A percentile compares a stretch with the other conserved stretches of the same genome.
phyloP scores from a whole-genome alignment of 23 tunicate genomes.

The Aplidium turbinatum region DNA sequence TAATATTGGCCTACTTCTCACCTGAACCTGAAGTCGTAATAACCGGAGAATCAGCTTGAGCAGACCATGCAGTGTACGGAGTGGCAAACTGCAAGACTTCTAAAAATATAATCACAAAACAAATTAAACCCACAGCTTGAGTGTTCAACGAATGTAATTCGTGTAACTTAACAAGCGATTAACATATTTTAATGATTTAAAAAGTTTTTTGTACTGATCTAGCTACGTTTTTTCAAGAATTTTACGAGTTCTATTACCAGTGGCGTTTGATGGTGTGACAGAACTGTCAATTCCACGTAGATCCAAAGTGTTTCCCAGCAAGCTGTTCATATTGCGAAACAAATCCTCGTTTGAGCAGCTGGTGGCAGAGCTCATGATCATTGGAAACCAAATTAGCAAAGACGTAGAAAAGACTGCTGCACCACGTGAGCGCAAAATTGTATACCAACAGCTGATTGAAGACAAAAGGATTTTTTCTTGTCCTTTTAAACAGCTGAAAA shows the following conservation, averaged over 20 bases:
- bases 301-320: constrained; percentile 82
- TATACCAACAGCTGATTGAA: too few relatives aligned
- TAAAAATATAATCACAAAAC: constrained; percentile 1
- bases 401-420: too few relatives aligned
- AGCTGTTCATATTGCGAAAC: constrained; percentile 87
- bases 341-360: constrained; percentile 68
- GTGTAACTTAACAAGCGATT: too few relatives aligned
- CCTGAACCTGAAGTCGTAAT: constrained; percentile 12
- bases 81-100: constrained; percentile 35
- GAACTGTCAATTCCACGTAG: constrained; percentile 82
- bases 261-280: constrained; percentile 33
- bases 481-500: too few relatives aligned
- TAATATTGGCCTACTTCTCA: too few relatives aligned
- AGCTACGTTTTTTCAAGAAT: too few relatives aligned
- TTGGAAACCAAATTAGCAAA: background rate
- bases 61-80: constrained; percentile 75
- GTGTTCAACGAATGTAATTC: too few relatives aligned
- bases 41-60: constrained; percentile 60
- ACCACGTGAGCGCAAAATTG: too few relatives aligned
- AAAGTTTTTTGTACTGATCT: too few relatives aligned
- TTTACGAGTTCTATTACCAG: constrained; percentile 21
- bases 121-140: background rate
- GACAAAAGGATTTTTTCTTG: too few relatives aligned
- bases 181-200: too few relatives aligned
- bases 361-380: constrained; percentile 51